Evolutionary conservation across 2,888 invertebrate species (phyloP).

Genomic region (Cerceris ruficornis): DNA sequence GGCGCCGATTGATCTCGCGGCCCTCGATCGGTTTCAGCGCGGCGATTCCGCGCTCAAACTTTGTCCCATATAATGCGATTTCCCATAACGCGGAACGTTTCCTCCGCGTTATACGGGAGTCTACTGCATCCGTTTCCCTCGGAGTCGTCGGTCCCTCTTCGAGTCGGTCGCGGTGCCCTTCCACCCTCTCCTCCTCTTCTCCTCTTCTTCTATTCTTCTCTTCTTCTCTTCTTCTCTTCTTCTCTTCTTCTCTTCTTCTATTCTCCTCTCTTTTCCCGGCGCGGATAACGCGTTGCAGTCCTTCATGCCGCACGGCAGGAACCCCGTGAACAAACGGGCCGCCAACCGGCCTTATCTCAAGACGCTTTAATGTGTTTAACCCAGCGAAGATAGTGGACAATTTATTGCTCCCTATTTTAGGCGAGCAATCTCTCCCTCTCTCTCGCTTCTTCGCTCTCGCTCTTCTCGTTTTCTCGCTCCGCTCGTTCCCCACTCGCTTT

Average conservation of each 20-base stretch:
- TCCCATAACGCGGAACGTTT: too few relatives aligned
- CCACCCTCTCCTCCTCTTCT: slow-evolving; percentile 40
- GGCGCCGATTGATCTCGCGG: too few relatives aligned
- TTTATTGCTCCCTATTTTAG: slow-evolving; percentile 81
- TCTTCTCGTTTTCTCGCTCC: slow-evolving; percentile 12
- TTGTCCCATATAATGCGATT: too few relatives aligned
- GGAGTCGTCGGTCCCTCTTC: slow-evolving; percentile 6
- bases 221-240: slow-evolving; percentile 27
- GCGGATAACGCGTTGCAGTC: slow-evolving; percentile 71
- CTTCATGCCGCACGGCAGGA: slow-evolving; percentile 72
- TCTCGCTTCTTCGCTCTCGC: slow-evolving; percentile 20
- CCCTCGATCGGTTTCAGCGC: too few relatives aligned
- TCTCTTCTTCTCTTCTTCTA: slow-evolving; percentile 20
- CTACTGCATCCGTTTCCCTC: not conserved
- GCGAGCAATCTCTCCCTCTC: slow-evolving; percentile 59
- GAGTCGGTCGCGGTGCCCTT: slow-evolving; percentile 16
- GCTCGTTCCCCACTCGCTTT: slow-evolving; percentile 10
- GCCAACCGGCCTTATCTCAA: slow-evolving; percentile 78
- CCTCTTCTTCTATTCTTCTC: slow-evolving; percentile 30
- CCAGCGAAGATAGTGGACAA: slow-evolving; percentile 79
- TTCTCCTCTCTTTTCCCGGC: slow-evolving; percentile 60
- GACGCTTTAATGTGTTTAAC: slow-evolving; percentile 81
- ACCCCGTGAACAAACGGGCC: slow-evolving; percentile 78
- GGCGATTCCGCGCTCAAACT: too few relatives aligned
- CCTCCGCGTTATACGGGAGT: too few relatives aligned